Base-by-base conservation (phyloP, 2,113 vertebrate genomes). In the Pan paniscus region DNA sequence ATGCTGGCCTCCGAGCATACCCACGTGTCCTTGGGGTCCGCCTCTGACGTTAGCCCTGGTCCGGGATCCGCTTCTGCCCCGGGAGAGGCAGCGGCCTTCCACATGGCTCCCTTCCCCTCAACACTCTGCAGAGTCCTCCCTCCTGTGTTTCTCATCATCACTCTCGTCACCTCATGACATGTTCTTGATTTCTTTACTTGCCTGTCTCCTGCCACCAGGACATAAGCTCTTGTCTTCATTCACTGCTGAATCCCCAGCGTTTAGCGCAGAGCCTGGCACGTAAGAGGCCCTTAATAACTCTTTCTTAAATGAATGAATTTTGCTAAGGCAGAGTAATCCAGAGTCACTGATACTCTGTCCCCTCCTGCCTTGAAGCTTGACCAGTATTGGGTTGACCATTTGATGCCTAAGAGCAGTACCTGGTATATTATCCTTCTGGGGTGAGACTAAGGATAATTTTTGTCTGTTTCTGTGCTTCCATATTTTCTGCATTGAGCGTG, bases 11-110 rank as follows among this genome's bases (percentile, higher is more conserved):
- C 76, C 1, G 52, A 17, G 6, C 25, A 35, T 67, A 17, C 70
- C 25, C 17, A 0, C 8, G 0, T 8, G n/a, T 75, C n/a, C 59
- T 57, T 46, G 0, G 11, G 18, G 55, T 68, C 46, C 30, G 20
- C 32, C 38, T 27, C 3, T 8, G 61, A 13, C 1, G 35, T 73
- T 12, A 12, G 72, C 68, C 46, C 25, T 25, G 4, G 25, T 48
- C 48, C 13, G 1, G 35, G 30, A 20, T 8, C 11, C 17, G 0
- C 32, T 35, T 52, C 38, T 57, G 30, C 46, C 4, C 7, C 55
- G 7, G 2, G 11, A 40, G 73, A 35, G 16, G 35, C 22, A 17
- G 46, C 35, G 5, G 0, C 4, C 22, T 0, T 0, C 6, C 43
- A 3, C 25, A 9, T 12, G 4, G 32, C 50, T 6, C 40, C 18